phyloP scores from a whole-genome alignment of 2,888 invertebrate species.

The Cerceris ruficornis region DNA sequence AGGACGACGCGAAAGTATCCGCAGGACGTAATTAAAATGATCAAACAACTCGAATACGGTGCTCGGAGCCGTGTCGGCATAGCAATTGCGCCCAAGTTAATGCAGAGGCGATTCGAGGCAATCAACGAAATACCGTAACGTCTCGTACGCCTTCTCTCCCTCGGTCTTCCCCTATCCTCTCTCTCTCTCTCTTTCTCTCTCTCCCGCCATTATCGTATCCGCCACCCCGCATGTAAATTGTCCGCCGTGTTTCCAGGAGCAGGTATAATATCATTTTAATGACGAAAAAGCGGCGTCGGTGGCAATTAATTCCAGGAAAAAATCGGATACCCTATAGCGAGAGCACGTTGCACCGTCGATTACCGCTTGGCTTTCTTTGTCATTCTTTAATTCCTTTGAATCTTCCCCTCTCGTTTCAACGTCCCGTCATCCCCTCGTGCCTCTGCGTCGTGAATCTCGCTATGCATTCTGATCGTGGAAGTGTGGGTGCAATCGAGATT shows the following conservation, averaged over 20 bases:
- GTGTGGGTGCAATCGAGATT: constrained; percentile 70
- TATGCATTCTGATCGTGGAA: constrained; percentile 14
- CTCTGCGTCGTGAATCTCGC: constrained; percentile 11
- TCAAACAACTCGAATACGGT: constrained; percentile 30
- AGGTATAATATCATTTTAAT: constrained; percentile 79
- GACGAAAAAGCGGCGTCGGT: constrained; percentile 71
- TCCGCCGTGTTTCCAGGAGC: constrained; percentile 70
- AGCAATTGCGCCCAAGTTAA: constrained; percentile 45
- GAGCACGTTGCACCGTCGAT: constrained; percentile 55
- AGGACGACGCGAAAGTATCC: constrained; percentile 1
- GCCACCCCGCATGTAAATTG: constrained; percentile 73
- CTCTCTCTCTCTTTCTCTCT: constrained; percentile 4
- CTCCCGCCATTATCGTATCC: constrained; percentile 46
- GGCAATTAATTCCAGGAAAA: constrained; percentile 77
- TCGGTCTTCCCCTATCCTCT: background rate
- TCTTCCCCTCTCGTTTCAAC: constrained; percentile 8
- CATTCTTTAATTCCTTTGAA: background rate
- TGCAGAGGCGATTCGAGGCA: constrained; percentile 62
- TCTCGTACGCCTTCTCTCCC: constrained; percentile 45
- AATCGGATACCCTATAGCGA: constrained; percentile 51
- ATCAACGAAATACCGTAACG: constrained; percentile 76
- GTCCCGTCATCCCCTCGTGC: background rate
- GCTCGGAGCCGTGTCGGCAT: constrained; percentile 6
- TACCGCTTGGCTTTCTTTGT: constrained; percentile 44
- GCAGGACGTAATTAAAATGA: constrained; percentile 64